These are phyloP conservation scores for Galago senegalensis DNA, from an alignment of 2,797 vertebrate genomes.

Conservation along the genomic window DNA sequence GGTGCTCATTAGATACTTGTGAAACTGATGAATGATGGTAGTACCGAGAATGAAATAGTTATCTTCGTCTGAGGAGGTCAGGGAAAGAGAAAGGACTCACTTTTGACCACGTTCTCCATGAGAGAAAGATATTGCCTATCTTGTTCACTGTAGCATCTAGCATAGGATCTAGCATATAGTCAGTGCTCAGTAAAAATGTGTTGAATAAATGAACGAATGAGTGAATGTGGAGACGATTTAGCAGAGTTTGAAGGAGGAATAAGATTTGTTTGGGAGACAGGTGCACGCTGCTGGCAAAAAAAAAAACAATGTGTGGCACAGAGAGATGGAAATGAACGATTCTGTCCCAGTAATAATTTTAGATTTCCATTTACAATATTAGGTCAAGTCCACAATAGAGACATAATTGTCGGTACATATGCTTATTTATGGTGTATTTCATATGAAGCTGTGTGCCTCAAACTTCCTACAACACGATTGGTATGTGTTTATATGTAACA, in stretches of 20 bases:
- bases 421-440: constrained; percentile 4
- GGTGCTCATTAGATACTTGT: not conserved
- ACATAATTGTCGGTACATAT: not conserved
- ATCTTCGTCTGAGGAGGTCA: not conserved
- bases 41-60: not conserved
- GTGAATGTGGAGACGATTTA: not conserved
- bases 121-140: not conserved
- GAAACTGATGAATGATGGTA: not conserved
- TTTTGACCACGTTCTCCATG: not conserved
- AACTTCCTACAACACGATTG: constrained; percentile 12
- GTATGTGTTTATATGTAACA: not conserved
- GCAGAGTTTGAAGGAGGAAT: not conserved
- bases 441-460: not conserved
- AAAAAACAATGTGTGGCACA: not conserved
- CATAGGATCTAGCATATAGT: constrained; percentile 5
- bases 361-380: constrained; percentile 15
- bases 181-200: not conserved
- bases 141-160: not conserved
- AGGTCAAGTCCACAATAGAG: not conserved
- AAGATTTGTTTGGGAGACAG: not conserved
- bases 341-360: not conserved
- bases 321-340: rapidly evolving
- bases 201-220: not conserved
- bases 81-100: not conserved
- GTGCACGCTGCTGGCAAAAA: not conserved